phyloP scores from a whole-genome alignment of 2,797 vertebrate genomes.

The Centroberyx gerrardi region DNA sequence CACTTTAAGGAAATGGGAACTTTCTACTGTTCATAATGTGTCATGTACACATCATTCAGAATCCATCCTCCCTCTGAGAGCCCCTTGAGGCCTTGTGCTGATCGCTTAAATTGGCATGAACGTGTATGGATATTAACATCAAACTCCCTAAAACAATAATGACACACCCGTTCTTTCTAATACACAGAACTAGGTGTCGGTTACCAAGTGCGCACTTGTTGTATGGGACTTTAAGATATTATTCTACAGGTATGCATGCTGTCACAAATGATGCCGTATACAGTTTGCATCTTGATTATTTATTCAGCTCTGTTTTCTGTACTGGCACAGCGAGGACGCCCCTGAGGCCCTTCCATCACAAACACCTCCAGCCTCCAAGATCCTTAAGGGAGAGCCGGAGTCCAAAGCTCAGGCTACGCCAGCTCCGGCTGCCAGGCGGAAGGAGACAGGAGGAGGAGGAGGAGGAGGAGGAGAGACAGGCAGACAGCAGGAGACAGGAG shows the following conservation, averaged over 20 bases:
- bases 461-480: slow-evolving; percentile 29
- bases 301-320: slow-evolving; percentile 68
- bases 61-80: slow-evolving; percentile 15
- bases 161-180: background rate
- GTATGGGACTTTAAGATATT: slow-evolving; percentile 24
- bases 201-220: slow-evolving; percentile 36
- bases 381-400: slow-evolving; percentile 75
- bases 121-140: slow-evolving; percentile 39
- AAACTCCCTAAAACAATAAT: slow-evolving; percentile 25
- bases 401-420: slow-evolving; percentile 60
- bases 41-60: slow-evolving; percentile 62
- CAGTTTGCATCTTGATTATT: slow-evolving; percentile 56
- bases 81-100: slow-evolving; percentile 11
- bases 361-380: slow-evolving; percentile 80
- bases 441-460: slow-evolving; percentile 43
- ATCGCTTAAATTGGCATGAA: slow-evolving; percentile 30
- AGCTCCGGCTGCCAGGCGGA: slow-evolving; percentile 63
- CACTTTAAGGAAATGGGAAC: slow-evolving; percentile 53
- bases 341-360: slow-evolving; percentile 74
- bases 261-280: slow-evolving; percentile 39
- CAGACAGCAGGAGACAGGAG: slow-evolving; percentile 46
- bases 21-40: slow-evolving; percentile 33
- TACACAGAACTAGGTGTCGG: slow-evolving; percentile 18
- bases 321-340: slow-evolving; percentile 74
- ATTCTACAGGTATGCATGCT: slow-evolving; percentile 41